A percentile compares a stretch with the other conserved stretches of the same genome.
phyloP scores from a whole-genome alignment of 2,888 invertebrate genomes.

The Pandemis corylana region DNA sequence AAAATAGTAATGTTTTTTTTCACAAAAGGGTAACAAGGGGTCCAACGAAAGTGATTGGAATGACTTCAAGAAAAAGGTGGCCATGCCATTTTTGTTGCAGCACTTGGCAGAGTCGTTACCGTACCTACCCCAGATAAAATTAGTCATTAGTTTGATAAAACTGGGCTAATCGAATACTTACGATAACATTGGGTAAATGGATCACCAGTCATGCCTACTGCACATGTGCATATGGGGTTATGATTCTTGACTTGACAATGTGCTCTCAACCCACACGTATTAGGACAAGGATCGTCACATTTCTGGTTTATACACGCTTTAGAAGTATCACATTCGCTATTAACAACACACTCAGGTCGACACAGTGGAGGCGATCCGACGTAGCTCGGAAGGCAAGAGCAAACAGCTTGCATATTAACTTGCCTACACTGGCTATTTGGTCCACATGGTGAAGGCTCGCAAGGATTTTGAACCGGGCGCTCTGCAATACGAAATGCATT shows the following conservation, averaged over 20 bases:
- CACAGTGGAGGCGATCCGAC: conserved; percentile 92
- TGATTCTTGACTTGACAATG: conserved; percentile 93
- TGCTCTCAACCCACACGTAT: conserved; percentile 94
- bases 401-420: conserved; percentile 92
- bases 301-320: conserved; percentile 94
- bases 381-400: conserved; percentile 92
- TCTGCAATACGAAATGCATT: conserved; percentile 58
- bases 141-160: neutral
- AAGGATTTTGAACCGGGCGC: conserved; percentile 87
- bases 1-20: too few species aligned
- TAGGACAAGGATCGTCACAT: conserved; percentile 94
- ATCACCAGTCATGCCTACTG: conserved; percentile 93
- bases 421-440: conserved; percentile 94
- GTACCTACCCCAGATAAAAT: neutral
- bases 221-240: conserved; percentile 94
- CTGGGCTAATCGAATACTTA: conserved; percentile 75
- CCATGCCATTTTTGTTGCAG: too few species aligned
- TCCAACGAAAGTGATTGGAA: too few species aligned
- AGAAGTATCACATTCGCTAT: conserved; percentile 92
- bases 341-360: conserved; percentile 94
- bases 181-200: conserved; percentile 92
- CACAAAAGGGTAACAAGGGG: too few species aligned
- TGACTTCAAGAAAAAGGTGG: too few species aligned
- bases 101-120: too few species aligned
- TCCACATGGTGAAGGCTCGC: conserved; percentile 94